phyloP scores from a whole-genome alignment of 2,797 vertebrate genomes.

The Lateolabrax maculatus region DNA sequence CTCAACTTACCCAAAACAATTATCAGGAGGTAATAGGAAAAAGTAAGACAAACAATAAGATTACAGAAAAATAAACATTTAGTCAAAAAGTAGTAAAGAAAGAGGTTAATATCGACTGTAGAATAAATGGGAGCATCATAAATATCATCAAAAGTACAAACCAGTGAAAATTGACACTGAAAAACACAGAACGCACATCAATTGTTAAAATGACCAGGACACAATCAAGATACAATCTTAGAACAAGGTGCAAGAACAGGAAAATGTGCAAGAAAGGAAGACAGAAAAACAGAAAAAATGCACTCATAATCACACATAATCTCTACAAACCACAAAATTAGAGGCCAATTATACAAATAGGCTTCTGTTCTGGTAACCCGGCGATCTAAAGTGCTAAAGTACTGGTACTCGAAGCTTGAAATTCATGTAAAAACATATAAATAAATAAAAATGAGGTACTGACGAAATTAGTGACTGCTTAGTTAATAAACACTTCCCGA shows the following conservation, averaged over 20 bases:
- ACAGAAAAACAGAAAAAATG: background rate
- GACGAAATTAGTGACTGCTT: background rate
- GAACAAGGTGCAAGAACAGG: background rate
- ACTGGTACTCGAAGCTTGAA: background rate
- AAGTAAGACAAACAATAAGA: background rate
- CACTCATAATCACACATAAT: background rate
- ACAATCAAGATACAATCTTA: background rate
- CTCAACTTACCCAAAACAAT: background rate
- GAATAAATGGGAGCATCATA: background rate
- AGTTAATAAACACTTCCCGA: constrained; percentile 8
- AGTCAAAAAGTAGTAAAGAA: background rate
- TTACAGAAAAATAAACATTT: background rate
- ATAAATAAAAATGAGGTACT: background rate
- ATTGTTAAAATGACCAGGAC: background rate
- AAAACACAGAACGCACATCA: background rate
- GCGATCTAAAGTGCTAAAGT: too few relatives aligned
- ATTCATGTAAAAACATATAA: background rate
- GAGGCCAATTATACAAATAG: background rate
- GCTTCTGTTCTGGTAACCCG: too few relatives aligned
- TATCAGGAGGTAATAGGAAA: background rate
- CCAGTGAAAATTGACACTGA: background rate
- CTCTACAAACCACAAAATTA: background rate
- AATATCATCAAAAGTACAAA: background rate
- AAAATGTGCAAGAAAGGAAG: background rate
- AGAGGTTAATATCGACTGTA: background rate